phyloP scores from a whole-genome alignment of 2,113 vertebrate species.

The Genyomyrus donnyi region DNA sequence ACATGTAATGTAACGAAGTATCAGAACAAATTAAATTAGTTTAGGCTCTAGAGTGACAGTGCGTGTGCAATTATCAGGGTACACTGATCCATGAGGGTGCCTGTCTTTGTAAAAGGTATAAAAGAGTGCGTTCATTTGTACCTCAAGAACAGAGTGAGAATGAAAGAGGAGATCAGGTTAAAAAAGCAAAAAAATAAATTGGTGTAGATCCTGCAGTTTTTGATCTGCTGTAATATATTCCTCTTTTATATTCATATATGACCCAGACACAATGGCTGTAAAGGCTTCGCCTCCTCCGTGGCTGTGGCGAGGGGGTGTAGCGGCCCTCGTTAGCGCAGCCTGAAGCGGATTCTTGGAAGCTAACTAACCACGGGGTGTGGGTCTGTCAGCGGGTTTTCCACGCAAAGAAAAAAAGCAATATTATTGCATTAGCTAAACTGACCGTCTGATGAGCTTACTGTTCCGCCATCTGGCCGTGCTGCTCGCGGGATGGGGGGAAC shows the following conservation, averaged over 20 bases:
- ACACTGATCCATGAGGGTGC: neutral
- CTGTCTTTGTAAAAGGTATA: neutral
- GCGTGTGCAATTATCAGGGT: neutral
- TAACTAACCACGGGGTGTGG: slow-evolving; percentile 40
- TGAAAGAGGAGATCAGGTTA: neutral
- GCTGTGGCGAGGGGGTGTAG: neutral
- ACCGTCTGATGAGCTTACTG: slow-evolving; percentile 53
- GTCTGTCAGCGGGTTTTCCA: slow-evolving; percentile 47
- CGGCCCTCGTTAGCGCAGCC: slow-evolving; percentile 34
- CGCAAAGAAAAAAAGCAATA: slow-evolving; percentile 26
- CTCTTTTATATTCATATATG: neutral
- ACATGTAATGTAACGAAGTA: neutral
- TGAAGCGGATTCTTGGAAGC: slow-evolving; percentile 38
- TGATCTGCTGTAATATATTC: neutral
- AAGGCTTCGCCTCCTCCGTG: neutral
- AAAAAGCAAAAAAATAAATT: neutral
- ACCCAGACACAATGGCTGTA: slow-evolving; percentile 19
- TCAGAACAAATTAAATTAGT: neutral
- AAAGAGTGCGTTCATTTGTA: neutral
- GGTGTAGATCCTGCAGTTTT: neutral
- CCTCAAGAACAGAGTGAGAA: neutral
- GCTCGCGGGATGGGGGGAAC: neutral
- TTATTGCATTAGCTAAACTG: slow-evolving; percentile 60
- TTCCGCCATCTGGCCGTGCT: slow-evolving; percentile 40
- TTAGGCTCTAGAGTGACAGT: neutral